These are phyloP conservation scores for Alsophila aescularia DNA, from an alignment of 2,888 invertebrate species.

Conservation along the genomic window DNA sequence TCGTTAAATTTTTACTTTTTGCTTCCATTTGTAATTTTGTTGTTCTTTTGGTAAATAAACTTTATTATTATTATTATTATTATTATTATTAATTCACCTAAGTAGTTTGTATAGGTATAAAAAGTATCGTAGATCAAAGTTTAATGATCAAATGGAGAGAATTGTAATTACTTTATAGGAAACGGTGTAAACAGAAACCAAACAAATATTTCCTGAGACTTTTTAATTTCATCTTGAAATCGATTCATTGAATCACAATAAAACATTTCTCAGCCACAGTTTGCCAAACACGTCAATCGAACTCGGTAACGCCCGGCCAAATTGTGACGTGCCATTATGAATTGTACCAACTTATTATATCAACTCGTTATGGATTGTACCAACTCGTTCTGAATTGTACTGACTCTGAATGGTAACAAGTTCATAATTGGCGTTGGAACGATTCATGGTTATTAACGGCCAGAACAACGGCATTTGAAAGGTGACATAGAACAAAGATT, in stretches of 20 bases:
- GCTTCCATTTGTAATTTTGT: no score
- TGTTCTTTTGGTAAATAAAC: no score
- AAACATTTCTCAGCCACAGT: neutral
- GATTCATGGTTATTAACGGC: constrained; percentile 30
- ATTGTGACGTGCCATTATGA: constrained; percentile 39
- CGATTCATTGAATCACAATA: neutral
- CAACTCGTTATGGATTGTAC: neutral
- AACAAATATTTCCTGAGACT: neutral
- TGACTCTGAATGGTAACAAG: constrained; percentile 22
- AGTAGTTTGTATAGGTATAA: no score
- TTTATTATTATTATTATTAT: no score
- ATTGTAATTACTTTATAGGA: no score
- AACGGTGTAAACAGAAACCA: neutral
- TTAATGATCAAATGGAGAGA: no score
- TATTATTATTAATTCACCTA: no score
- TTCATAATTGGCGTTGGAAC: constrained; percentile 58
- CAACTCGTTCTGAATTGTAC: constrained; percentile 4
- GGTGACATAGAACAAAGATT: constrained; percentile 20
- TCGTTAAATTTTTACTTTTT: no score
- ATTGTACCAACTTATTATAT: constrained; percentile 38
- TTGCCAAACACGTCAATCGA: constrained; percentile 42
- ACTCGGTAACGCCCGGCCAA: constrained; percentile 38
- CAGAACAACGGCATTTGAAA: constrained; percentile 24
- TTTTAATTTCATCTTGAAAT: neutral
- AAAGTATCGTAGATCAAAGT: no score